A percentile compares a stretch with the other conserved stretches of the same genome.
These are phyloP conservation scores for Oscheius sp. DNA, from an alignment of 2,888 invertebrate species.

Conservation along the genomic window DNA sequence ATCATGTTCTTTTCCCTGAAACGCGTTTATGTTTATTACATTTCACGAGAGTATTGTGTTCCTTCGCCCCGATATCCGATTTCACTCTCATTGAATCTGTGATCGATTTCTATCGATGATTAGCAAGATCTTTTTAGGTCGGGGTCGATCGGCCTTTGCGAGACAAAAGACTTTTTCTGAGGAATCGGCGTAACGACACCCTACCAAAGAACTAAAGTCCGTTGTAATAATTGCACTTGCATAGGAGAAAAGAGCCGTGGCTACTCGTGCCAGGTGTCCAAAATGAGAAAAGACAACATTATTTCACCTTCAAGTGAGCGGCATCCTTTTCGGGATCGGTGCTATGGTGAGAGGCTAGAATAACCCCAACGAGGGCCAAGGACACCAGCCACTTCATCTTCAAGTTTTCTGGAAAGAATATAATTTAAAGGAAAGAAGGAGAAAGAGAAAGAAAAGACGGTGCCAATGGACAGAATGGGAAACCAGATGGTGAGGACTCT, in stretches of 20 bases:
- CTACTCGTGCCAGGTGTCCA: constrained; percentile 8
- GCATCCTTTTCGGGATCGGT: constrained; percentile 56
- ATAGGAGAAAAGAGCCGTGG: constrained; percentile 1
- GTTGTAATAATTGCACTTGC: constrained; percentile 7
- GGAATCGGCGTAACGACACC: not conserved
- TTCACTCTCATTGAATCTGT: constrained; percentile 7
- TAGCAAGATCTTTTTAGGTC: constrained; percentile 20
- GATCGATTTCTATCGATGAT: constrained; percentile 8
- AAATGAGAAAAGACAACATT: not conserved
- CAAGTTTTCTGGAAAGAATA: constrained; percentile 12
- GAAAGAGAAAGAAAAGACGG: not conserved
- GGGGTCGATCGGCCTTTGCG: constrained; percentile 16
- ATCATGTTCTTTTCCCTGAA: constrained; percentile 74
- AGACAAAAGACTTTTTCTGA: not conserved
- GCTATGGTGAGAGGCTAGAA: constrained; percentile 48
- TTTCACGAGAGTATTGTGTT: not conserved
- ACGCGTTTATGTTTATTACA: not conserved
- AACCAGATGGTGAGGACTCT: constrained; percentile 10
- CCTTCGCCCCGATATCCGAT: not conserved
- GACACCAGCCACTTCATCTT: constrained; percentile 29
- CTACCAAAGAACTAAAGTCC: not conserved
- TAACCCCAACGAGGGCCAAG: constrained; percentile 34
- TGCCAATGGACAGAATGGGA: not conserved
- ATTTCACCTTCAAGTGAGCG: constrained; percentile 57
- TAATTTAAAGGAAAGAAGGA: not conserved